Base-by-base conservation (phyloP, 1,140 invertebrate genomes). In the Plutomurus gul region DNA sequence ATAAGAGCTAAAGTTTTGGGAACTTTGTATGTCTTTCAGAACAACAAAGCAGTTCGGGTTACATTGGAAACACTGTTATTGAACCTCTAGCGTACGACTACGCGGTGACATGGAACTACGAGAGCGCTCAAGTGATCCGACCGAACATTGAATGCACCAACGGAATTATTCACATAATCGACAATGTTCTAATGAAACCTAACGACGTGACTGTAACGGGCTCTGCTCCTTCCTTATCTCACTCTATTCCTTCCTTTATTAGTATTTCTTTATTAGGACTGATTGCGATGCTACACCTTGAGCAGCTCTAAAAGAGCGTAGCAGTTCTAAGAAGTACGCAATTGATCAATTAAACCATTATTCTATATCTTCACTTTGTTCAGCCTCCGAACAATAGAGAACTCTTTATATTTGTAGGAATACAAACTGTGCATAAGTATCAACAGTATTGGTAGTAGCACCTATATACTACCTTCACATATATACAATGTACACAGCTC, bases 61-160 rank as follows among this genome's bases (percentile, higher is more conserved):
- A 80, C 22, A 43, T 25, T 10, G 36, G 13, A 40, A n/a, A n/a
- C n/a, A n/a, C n/a, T n/a, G n/a, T n/a, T n/a, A n/a, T n/a, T n/a
- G n/a, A n/a, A n/a, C n/a, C n/a, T n/a, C 70, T 6, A 18, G 36
- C 39, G 3, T 43, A 72, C n/a, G 94, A 91, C 85, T 95, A 94
- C 87, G 90, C 90, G 81, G 89, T 96, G 56, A 91, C 92, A 85
- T 96, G 94, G 94, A 91, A 94, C 82, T 92, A 92, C 27, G 89
- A 92, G 84, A 90, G 90, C 88, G 94, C 96, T 76, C 91, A 91
- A 77, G 93, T 97, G n/a, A 92, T 93, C 84, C 89, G 94, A 79
- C 92, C 94, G 2, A 94, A 97, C 86, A 93, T 97, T 1, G 92
- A 94, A 84, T 96, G 95, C 85, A 96, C 94, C 83, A 97, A 97